Base-by-base conservation (phyloP, 1,140 invertebrate genomes). In the Eciton burchellii region DNA sequence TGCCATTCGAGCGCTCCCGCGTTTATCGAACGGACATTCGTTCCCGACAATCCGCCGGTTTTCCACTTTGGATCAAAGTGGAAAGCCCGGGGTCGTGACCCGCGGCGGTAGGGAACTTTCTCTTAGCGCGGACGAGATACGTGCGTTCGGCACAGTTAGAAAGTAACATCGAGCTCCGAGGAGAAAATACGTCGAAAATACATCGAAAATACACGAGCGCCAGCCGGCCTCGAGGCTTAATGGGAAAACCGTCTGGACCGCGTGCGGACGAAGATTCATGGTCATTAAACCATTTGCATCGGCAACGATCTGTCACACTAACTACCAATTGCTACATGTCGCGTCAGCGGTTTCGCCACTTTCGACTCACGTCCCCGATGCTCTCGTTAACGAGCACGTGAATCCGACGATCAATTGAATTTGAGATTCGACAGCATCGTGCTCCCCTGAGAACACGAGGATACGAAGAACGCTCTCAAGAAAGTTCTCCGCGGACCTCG, bases 101-200 rank as follows among this genome's bases (percentile, higher is more conserved):
- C 70, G 47, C 26, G 19, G 41, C 8, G 49, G 11, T 73, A n/a
- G 60, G 35, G 47, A 84, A 85, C 66, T 85, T 84, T 85, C 83
- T 54, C 66, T 24, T 0, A 47, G 19, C 29, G 45, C 45, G 19
- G 3, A 71, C 24, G 43, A n/a, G 54, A 3, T 56, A 41, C 47
- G 41, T 72, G 29, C 73, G n/a, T 45, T 70, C 29, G 26, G 68
- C 24, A n/a, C n/a, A n/a, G 21, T 71, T 81, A 81, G 77, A 81
- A 81, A 81, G 77, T 73, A 45, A 73, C 60, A 56, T 62, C 60
- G 21, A 16, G 6, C 35, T 35, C 26, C 19, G 56, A 49, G 29
- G 56, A 81, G 57, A 73, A 81, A 73, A 81, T 49, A 52, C 59
- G n/a, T n/a, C n/a, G n/a, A n/a, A n/a, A n/a, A n/a, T n/a, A n/a